These are phyloP conservation scores for Sminthopsis crassicaudata DNA, from an alignment of 2,113 vertebrate genomes.

Conservation along the genomic window DNA sequence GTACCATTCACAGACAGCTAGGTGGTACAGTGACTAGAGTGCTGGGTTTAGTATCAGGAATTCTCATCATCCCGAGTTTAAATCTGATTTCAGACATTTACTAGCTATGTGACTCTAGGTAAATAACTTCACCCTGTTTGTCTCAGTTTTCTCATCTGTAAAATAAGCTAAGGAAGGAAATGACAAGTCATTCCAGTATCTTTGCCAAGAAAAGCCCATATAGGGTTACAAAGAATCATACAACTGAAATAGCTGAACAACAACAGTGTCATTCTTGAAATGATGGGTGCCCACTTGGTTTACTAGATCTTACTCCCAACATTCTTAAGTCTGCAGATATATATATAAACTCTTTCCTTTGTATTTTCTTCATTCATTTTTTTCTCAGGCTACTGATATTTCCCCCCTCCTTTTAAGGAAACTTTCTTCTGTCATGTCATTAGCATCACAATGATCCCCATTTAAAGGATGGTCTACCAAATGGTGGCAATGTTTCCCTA, in stretches of 20 bases:
- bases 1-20: neutral
- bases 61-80: neutral
- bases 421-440: no score
- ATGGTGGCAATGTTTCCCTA: neutral
- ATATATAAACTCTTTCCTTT: no score
- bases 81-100: neutral
- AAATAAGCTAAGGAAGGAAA: neutral
- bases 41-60: neutral
- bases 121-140: neutral
- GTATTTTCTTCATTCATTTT: no score
- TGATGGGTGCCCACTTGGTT: neutral
- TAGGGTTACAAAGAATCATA: neutral
- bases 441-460: neutral
- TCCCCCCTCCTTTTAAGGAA: no score
- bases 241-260: no score
- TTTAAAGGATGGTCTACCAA: neutral
- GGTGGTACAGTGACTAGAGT: no score
- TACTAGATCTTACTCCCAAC: neutral
- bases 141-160: neutral
- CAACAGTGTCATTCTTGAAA: neutral
- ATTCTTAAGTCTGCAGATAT: neutral
- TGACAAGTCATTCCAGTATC: neutral
- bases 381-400: no score
- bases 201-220: neutral
- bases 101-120: no score